Evolutionary conservation across 2,113 vertebrate species (phyloP).

Genomic region (Nicator chloris): DNA sequence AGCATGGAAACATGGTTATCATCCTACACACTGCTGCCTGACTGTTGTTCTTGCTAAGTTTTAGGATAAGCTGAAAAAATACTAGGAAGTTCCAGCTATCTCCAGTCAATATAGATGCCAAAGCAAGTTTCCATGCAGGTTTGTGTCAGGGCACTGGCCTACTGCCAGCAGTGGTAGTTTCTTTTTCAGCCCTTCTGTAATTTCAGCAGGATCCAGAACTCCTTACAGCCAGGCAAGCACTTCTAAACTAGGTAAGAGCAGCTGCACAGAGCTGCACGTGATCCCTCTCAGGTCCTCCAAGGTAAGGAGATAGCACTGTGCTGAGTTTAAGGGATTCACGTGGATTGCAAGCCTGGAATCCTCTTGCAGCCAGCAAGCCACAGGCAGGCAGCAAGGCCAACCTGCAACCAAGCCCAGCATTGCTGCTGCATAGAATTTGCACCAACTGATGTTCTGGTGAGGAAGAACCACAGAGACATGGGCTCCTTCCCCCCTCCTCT

Average conservation of each 20-base stretch:
- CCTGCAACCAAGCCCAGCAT: background rate
- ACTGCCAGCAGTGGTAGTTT: background rate
- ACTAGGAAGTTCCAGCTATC: background rate
- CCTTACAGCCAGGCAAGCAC: background rate
- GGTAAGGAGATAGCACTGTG: background rate
- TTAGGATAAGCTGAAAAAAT: background rate
- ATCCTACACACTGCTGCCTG: background rate
- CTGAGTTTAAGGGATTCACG: background rate
- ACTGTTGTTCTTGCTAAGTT: background rate
- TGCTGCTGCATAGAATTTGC: too few relatives aligned
- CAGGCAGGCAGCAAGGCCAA: background rate
- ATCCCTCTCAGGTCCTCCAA: background rate
- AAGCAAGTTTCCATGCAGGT: background rate
- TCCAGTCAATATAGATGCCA: background rate
- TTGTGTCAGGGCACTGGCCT: background rate
- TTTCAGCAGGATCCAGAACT: conserved; percentile 15
- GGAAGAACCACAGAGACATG: background rate
- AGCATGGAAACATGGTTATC: background rate
- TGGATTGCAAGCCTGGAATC: background rate
- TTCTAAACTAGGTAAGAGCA: background rate
- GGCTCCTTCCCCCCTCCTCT: background rate
- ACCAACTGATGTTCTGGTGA: rapidly evolving
- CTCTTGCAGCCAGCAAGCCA: background rate
- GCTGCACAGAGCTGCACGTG: background rate
- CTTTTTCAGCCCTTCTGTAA: conserved; percentile 45